Percentiles rank a stretch among this genome's conserved stretches.
Evolutionary conservation across 2,888 invertebrate species (phyloP).

Genomic region (Macaria notata): DNA sequence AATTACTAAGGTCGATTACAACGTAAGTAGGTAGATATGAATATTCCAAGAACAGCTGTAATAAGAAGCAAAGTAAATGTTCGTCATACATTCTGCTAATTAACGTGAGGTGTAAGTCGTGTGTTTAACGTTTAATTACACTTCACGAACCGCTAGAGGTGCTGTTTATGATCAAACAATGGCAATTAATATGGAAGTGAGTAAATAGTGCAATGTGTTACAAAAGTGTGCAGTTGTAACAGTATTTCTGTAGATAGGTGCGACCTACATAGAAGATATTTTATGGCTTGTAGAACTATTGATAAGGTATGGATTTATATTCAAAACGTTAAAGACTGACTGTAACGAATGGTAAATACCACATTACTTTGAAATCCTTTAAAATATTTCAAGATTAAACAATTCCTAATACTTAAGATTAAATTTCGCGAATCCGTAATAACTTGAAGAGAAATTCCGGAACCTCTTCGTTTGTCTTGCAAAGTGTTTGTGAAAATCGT

Average conservation of each 20-base stretch:
- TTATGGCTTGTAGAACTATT: too few relatives aligned
- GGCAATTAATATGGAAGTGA: neutral
- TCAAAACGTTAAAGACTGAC: too few relatives aligned
- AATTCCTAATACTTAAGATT: slow-evolving; percentile 1
- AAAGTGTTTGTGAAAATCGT: neutral
- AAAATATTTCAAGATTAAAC: slow-evolving; percentile 4
- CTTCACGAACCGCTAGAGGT: slow-evolving; percentile 1
- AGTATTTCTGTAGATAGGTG: too few relatives aligned
- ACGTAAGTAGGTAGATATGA: too few relatives aligned
- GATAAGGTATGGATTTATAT: too few relatives aligned
- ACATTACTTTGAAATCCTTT: neutral
- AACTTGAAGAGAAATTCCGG: slow-evolving; percentile 1
- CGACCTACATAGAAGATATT: too few relatives aligned
- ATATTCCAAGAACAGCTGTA: neutral
- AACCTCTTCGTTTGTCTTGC: neutral
- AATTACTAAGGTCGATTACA: neutral
- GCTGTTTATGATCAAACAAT: neutral
- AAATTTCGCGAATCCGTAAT: neutral
- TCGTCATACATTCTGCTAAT: slow-evolving; percentile 10
- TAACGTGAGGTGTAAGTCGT: slow-evolving; percentile 4
- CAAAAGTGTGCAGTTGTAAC: neutral
- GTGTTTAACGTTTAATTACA: slow-evolving; percentile 3
- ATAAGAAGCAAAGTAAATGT: slow-evolving; percentile 5
- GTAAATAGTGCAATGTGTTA: neutral
- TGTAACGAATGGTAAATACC: too few relatives aligned